Conservation (phyloP, 1,140 invertebrate genomes). For the Drosophila teissieri region DNA sequence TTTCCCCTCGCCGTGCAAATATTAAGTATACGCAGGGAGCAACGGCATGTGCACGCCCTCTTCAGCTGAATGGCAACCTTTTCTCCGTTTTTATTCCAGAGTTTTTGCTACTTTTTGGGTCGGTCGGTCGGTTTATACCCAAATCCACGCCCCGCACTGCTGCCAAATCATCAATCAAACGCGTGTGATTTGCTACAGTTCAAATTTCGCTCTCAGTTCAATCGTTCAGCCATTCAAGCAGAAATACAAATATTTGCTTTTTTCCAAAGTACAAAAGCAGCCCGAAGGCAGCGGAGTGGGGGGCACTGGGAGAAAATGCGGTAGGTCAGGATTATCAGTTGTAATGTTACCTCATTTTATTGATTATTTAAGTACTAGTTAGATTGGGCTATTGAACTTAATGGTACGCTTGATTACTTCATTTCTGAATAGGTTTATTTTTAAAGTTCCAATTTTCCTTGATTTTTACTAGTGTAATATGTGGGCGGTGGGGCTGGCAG, state of each 20-base stretch:
- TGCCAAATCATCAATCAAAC: constrained; percentile 82
- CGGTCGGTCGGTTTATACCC: constrained; percentile 19
- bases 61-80: constrained; percentile 46
- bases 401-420: too few relatives aligned
- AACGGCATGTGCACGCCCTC: constrained; percentile 51
- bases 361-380: too few relatives aligned
- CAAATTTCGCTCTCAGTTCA: constrained; percentile 80
- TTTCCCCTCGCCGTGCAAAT: constrained; percentile 48
- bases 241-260: constrained; percentile 81
- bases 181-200: constrained; percentile 80
- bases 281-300: background rate
- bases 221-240: constrained; percentile 79
- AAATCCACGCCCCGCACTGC: constrained; percentile 25
- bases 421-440: too few relatives aligned
- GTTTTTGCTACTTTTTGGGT: constrained; percentile 7
- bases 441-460: background rate
- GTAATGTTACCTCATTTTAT: too few relatives aligned
- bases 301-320: constrained; percentile 3
- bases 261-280: constrained; percentile 70
- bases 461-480: constrained; percentile 7
- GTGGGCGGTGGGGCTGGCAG: background rate
- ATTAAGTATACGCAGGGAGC: constrained; percentile 49
- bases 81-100: constrained; percentile 32
- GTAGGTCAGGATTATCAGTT: background rate
- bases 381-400: too few relatives aligned